Percentiles rank a stretch among this genome's conserved stretches.
phyloP scores from a whole-genome alignment of 2,797 vertebrate genomes.

The Microcaecilia unicolor region DNA sequence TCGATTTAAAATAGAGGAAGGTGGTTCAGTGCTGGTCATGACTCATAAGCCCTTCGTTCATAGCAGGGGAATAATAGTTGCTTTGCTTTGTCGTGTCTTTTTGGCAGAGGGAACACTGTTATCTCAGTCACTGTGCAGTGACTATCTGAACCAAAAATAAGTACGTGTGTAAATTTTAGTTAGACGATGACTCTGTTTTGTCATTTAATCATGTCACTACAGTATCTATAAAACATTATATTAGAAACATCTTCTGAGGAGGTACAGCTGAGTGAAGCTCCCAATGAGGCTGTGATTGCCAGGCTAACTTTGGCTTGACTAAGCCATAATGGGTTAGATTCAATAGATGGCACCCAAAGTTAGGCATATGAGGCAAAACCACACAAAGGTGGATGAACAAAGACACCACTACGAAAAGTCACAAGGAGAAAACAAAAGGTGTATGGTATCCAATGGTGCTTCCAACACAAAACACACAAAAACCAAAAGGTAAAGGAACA shows the following conservation, averaged over 20 bases:
- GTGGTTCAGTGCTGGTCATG: constrained; percentile 24
- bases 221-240: constrained; percentile 13
- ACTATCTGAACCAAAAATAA: constrained; percentile 41
- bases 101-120: constrained; percentile 14
- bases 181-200: constrained; percentile 50
- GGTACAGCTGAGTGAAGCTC: neutral
- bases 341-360: too few species aligned
- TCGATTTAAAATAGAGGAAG: constrained; percentile 37
- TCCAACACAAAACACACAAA: too few species aligned
- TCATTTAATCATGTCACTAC: constrained; percentile 32
- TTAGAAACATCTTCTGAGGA: too few species aligned
- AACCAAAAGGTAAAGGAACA: too few species aligned
- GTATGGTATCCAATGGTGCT: too few species aligned
- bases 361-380: too few species aligned
- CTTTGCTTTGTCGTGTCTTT: constrained; percentile 22
- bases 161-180: constrained; percentile 35
- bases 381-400: too few species aligned
- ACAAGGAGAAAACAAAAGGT: too few species aligned
- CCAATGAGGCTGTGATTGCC: too few species aligned
- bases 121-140: constrained; percentile 21
- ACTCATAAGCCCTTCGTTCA: constrained; percentile 46
- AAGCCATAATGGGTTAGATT: too few species aligned
- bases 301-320: too few species aligned
- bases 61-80: constrained; percentile 42
- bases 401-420: too few species aligned